These are phyloP conservation scores for Zygogramma bicolorata DNA, from an alignment of 2,888 invertebrate genomes.

Conservation along the genomic window DNA sequence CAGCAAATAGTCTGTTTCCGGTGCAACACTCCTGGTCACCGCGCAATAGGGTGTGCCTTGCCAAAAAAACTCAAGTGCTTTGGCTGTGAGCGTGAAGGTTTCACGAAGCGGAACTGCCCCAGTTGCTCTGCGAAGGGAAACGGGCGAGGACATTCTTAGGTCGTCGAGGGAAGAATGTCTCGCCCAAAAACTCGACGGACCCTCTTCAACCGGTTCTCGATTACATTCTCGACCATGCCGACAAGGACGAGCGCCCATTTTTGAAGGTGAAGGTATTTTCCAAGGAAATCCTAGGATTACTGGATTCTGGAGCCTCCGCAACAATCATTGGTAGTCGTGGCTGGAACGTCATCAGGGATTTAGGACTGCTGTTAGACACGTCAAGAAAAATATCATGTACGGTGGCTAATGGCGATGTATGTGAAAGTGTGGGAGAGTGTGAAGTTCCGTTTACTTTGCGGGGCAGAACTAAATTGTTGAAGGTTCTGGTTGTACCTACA, in stretches of 20 bases:
- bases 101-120: slow-evolving; percentile 26
- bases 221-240: slow-evolving; percentile 29
- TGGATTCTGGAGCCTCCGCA: slow-evolving; percentile 27
- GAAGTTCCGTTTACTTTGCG: too few relatives aligned
- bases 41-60: slow-evolving; percentile 20
- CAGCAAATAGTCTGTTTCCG: not conserved
- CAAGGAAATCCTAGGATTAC: not conserved
- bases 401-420: too few relatives aligned
- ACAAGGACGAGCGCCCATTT: slow-evolving; percentile 25
- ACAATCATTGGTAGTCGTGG: slow-evolving; percentile 22
- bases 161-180: not conserved
- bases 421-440: too few relatives aligned
- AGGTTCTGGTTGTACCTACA: too few relatives aligned
- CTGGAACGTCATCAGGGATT: too few relatives aligned
- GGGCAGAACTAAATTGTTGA: too few relatives aligned
- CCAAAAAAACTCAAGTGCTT: slow-evolving; percentile 22
- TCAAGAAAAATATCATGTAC: too few relatives aligned
- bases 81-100: too few relatives aligned
- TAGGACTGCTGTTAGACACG: too few relatives aligned
- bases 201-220: slow-evolving; percentile 16
- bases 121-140: slow-evolving; percentile 37
- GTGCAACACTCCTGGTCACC: not conserved
- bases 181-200: not conserved
- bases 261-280: slow-evolving; percentile 13
- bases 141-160: slow-evolving; percentile 22